Base-by-base conservation (phyloP, 2,888 invertebrate species). In the Eremobia ochroleuca region DNA sequence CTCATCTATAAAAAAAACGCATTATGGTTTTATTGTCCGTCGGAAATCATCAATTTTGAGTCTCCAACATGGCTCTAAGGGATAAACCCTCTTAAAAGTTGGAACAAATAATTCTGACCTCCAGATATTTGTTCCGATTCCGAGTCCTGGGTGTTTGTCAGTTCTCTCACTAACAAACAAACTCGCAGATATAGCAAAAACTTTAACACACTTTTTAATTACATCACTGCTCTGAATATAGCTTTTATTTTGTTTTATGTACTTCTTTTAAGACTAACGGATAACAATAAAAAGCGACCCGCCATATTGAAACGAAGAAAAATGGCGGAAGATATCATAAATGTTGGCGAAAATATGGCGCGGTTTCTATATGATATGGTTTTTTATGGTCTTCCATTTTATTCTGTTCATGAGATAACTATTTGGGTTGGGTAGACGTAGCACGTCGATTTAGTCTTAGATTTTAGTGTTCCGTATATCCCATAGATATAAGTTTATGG, bases 171-270 rank as follows among this genome's bases (percentile, higher is more conserved):
- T 52, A 70, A 77, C 82, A 84, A 82, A 83, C 59, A 68, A 83
- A 65, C 34, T 34, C 43, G 18, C 77, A 73, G 69, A 70, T 85
- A 67, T 62, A 77, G 49, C 49, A 11, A 69, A 66, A 73, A 65
- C 84, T 83, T 85, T 82, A 86, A 79, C 86, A 85, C 62, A 72
- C 73, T 82, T 84, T 67, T 68, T 37, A 85, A 82, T 82, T 70
- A 73, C 64, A 76, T 61, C 62, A 58, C 31, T 73, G 65, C 64
- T 83, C 73, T 74, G 72, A 81, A 78, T 76, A 78, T 74, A 86
- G 37, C 65, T 46, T 76, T 78, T 78, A 76, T 77, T 72, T 74
- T 76, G 43, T 73, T 81, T 59, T 82, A 82, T 72, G 61, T 65
- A 70, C 64, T 73, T 28, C 28, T 25, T 84, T 79, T 43, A 62